Evolutionary conservation across 2,888 invertebrate species (phyloP).

Genomic region (Drosophila multiciliata): DNA sequence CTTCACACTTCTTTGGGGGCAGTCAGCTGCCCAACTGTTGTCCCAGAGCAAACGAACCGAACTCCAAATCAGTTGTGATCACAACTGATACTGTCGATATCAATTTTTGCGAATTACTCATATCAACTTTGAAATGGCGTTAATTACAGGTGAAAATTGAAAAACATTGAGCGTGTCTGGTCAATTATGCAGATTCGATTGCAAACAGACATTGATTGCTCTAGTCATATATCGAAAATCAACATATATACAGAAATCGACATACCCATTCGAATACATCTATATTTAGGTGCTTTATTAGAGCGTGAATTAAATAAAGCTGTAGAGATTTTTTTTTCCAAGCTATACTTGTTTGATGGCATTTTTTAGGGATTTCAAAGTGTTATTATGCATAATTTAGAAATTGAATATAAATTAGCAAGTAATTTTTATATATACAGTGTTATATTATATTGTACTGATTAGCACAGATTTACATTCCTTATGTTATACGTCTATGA

Average conservation of each 20-base stretch:
- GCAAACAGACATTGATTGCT: constrained; percentile 55
- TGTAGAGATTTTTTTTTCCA: constrained; percentile 16
- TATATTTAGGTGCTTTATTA: constrained; percentile 70
- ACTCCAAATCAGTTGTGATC: constrained; percentile 45
- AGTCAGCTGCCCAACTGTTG: constrained; percentile 33
- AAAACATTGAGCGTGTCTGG: constrained; percentile 69
- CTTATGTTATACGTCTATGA: neutral
- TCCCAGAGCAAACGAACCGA: constrained; percentile 28
- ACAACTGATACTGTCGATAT: constrained; percentile 58
- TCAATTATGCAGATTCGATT: constrained; percentile 70
- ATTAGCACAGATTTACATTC: neutral
- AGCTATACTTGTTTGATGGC: constrained; percentile 31
- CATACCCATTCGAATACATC: constrained; percentile 12
- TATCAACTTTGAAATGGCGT: constrained; percentile 58
- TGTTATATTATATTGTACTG: neutral
- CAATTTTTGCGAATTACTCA: constrained; percentile 62
- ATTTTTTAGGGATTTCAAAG: neutral
- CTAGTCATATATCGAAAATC: constrained; percentile 1
- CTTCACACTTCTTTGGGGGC: constrained; percentile 7
- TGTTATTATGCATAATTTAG: neutral
- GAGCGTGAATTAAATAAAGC: constrained; percentile 66
- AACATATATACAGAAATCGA: constrained; percentile 4
- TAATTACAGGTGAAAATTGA: constrained; percentile 79
- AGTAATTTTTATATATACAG: neutral
- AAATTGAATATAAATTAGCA: neutral